phyloP scores from a whole-genome alignment of 92 coral and sea anemone genomes.

The Diadumene lineata region DNA sequence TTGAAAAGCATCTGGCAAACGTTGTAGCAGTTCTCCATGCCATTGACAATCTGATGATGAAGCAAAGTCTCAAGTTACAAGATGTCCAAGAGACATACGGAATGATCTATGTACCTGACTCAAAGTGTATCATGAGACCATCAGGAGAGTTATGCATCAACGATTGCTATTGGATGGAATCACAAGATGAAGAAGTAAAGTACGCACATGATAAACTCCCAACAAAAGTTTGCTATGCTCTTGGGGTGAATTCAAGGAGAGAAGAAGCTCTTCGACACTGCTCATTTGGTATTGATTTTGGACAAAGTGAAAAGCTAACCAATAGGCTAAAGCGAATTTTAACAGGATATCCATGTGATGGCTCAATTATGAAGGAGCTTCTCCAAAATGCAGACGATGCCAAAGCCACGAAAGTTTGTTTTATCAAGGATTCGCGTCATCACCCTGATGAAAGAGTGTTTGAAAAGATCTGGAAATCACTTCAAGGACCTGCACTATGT shows the following conservation, averaged over 20 bases:
- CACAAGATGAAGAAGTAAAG: slow-evolving; percentile 44
- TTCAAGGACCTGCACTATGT: slow-evolving; percentile 91
- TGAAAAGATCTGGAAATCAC: slow-evolving; percentile 65
- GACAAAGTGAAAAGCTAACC: slow-evolving; percentile 77
- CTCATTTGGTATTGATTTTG: slow-evolving; percentile 56
- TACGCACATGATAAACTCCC: slow-evolving; percentile 52
- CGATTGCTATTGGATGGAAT: slow-evolving; percentile 68
- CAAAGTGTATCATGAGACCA: slow-evolving; percentile 38
- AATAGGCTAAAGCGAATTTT: slow-evolving; percentile 69
- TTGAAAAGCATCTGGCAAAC: background rate
- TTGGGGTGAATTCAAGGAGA: slow-evolving; percentile 73
- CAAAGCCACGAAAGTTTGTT: slow-evolving; percentile 73
- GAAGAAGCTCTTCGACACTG: slow-evolving; percentile 46
- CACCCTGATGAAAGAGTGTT: slow-evolving; percentile 63
- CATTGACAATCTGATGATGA: background rate
- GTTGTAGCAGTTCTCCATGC: background rate
- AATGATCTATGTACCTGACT: slow-evolving; percentile 53
- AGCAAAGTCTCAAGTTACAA: background rate
- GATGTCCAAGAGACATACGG: background rate
- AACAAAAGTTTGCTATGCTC: background rate
- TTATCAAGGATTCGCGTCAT: slow-evolving; percentile 70
- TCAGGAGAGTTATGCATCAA: slow-evolving; percentile 54
- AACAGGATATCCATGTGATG: slow-evolving; percentile 62
- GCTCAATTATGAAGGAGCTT: slow-evolving; percentile 76
- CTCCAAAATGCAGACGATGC: slow-evolving; percentile 92